Conservation (phyloP, 1,140 invertebrate genomes). For the Drosophila ogumai region DNA sequence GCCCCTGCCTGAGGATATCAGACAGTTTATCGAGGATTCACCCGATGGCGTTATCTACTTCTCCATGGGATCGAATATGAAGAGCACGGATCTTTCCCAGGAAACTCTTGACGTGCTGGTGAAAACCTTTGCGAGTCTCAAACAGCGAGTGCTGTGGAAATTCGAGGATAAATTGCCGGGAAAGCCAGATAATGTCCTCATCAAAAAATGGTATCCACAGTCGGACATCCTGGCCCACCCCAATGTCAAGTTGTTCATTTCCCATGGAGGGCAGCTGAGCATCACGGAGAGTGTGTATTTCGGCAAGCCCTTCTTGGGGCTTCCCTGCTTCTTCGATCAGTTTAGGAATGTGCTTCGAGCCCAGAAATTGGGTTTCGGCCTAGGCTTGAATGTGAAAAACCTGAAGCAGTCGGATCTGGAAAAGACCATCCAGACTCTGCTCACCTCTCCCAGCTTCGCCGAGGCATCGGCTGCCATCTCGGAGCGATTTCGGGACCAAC, state of each 20-base stretch:
- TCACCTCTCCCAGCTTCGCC: constrained; percentile 77
- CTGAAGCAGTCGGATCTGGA: constrained; percentile 77
- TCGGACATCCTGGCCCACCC: constrained; percentile 89
- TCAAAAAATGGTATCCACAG: constrained; percentile 90
- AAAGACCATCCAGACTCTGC: constrained; percentile 69
- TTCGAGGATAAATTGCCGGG: constrained; percentile 87
- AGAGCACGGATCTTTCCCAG: constrained; percentile 85
- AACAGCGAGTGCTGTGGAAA: constrained; percentile 89
- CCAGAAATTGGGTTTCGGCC: constrained; percentile 85
- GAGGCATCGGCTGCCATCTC: constrained; percentile 86
- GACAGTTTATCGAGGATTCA: constrained; percentile 86
- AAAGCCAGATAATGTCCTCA: constrained; percentile 87
- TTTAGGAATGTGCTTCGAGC: constrained; percentile 86
- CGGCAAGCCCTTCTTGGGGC: constrained; percentile 89
- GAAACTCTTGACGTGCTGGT: constrained; percentile 86
- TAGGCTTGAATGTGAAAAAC: constrained; percentile 77
- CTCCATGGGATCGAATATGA: constrained; percentile 88
- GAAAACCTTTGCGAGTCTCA: constrained; percentile 86
- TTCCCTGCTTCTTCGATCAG: constrained; percentile 89
- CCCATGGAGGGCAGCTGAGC: constrained; percentile 90
- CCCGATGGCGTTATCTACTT: constrained; percentile 87
- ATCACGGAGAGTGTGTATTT: constrained; percentile 89
- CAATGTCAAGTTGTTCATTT: constrained; percentile 89
- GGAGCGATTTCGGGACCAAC: constrained; percentile 87
- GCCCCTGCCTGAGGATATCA: constrained; percentile 84